Conservation (phyloP, 2,797 vertebrate genomes). For the Mastacembelus armatus region DNA sequence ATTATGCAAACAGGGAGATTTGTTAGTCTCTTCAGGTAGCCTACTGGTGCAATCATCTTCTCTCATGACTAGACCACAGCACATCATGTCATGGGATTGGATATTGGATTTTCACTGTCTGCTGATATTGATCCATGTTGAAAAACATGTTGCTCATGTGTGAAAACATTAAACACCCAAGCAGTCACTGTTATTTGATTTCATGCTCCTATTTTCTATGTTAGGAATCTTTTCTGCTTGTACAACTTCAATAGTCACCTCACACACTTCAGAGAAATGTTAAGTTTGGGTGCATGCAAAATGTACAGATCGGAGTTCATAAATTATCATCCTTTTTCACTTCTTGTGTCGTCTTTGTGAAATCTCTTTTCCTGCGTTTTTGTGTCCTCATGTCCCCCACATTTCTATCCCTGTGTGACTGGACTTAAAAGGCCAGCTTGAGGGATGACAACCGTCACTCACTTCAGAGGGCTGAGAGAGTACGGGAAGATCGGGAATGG, state of each 20-base stretch:
- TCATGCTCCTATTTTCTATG: conserved; percentile 3
- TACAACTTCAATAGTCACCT: conserved; percentile 8
- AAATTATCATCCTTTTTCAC: conserved; percentile 45
- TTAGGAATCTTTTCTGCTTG: conserved; percentile 1
- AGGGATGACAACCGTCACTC: conserved; percentile 68
- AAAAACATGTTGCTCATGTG: neutral
- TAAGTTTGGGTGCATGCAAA: conserved; percentile 28
- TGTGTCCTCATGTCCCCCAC: conserved; percentile 49
- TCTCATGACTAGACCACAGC: conserved; percentile 11
- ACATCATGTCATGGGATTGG: neutral
- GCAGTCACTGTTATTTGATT: conserved; percentile 36
- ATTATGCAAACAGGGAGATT: conserved; percentile 17
- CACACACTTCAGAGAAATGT: conserved; percentile 16
- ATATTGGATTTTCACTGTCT: conserved; percentile 20
- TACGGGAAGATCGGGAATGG: conserved; percentile 45
- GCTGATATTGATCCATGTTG: conserved; percentile 18
- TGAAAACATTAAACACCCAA: neutral
- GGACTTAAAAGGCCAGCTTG: conserved; percentile 76
- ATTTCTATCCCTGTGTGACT: conserved; percentile 54
- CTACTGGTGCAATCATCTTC: conserved; percentile 31
- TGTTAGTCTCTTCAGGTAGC: conserved; percentile 18
- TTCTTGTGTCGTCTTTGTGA: conserved; percentile 34
- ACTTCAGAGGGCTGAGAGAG: conserved; percentile 64
- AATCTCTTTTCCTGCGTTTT: conserved; percentile 36
- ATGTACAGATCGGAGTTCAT: conserved; percentile 56